Percentiles rank a stretch among this genome's conserved stretches.
Evolutionary conservation across 1,140 invertebrate genomes (phyloP).

Genomic region (Lasioglossum baleicum): DNA sequence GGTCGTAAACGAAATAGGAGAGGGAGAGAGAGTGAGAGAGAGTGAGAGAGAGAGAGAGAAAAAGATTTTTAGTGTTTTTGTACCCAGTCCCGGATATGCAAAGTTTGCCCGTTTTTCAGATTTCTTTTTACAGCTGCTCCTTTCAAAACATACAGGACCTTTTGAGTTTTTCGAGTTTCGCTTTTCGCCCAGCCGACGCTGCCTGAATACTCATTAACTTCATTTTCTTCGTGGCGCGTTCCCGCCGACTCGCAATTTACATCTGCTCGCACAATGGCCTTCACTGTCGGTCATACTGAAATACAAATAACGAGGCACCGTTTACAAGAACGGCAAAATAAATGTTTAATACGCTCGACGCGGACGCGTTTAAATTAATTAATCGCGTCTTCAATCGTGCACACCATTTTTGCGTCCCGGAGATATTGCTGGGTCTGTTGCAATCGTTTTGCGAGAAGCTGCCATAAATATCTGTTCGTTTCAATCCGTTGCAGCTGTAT

Average conservation of each 20-base stretch:
- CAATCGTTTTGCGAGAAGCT: too few relatives aligned
- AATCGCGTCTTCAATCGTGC: background rate
- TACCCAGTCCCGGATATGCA: background rate
- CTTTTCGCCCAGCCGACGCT: background rate
- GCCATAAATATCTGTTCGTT: too few relatives aligned
- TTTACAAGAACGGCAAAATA: background rate
- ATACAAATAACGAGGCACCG: background rate
- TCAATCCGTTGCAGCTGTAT: too few relatives aligned
- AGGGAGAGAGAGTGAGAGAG: too few relatives aligned
- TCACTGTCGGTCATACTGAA: background rate
- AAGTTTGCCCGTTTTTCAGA: slow-evolving; percentile 5
- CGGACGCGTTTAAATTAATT: background rate
- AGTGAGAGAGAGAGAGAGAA: background rate
- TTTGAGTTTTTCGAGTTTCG: background rate
- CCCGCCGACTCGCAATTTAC: background rate
- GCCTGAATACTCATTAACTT: background rate
- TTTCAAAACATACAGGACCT: background rate
- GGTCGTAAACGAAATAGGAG: background rate
- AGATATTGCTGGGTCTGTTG: too few relatives aligned
- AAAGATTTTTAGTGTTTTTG: background rate
- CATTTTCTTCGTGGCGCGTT: background rate
- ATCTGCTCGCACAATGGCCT: background rate
- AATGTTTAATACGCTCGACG: background rate
- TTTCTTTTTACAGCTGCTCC: background rate
- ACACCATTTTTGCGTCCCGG: background rate